Evolutionary conservation across 2,797 vertebrate species (phyloP), one percentile per base, ranked within the genome.

Genomic region (Decapterus maruadsi): DNA sequence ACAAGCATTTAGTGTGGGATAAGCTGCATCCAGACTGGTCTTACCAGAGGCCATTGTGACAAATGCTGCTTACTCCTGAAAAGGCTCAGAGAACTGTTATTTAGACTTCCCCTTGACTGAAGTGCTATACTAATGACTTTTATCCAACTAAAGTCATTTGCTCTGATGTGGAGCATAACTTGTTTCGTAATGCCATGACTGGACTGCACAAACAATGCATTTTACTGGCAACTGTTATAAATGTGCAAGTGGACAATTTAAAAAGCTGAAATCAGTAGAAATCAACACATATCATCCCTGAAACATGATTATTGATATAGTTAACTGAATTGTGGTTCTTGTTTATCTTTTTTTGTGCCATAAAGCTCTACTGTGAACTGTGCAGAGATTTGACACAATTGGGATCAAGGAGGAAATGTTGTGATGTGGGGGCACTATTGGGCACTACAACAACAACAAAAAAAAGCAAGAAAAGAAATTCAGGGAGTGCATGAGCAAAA

Each of bases 401-500:
- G 57, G 60, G 46, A 77, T 19, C 22, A 19, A 29, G 43, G 8
- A 77, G 42, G 48, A 62, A 5, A 66, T 77, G 19, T 64, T 42
- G 17, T 42, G 45, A 79, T 55, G 29, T 74, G 60, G 73, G 60
- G 65, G 55, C 70, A 82, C 65, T 75, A 81, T 63, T 78, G 68
- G 77, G 17, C 12, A 19, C 63, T 40, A 61, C 40, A 34, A 34
- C 10, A 8, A 19, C 63, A 36, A 61, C 40, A 34, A 34, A 40
- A 8, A 8, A 40, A 14, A 45, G 16, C 16, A 45, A 45, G 4
- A 16, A 12, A 43, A 43, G 8, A 40, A 77, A 74, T 71, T 67
- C 64, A 82, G 45, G 72, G 58, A 86, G 62, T 68, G 68, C 81
- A 68, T 79, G 62, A 86, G 66, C 54, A 78, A 81, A 73, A 85